Conservation (phyloP, 2,113 vertebrate genomes). For the Nannobrachium achirus region DNA sequence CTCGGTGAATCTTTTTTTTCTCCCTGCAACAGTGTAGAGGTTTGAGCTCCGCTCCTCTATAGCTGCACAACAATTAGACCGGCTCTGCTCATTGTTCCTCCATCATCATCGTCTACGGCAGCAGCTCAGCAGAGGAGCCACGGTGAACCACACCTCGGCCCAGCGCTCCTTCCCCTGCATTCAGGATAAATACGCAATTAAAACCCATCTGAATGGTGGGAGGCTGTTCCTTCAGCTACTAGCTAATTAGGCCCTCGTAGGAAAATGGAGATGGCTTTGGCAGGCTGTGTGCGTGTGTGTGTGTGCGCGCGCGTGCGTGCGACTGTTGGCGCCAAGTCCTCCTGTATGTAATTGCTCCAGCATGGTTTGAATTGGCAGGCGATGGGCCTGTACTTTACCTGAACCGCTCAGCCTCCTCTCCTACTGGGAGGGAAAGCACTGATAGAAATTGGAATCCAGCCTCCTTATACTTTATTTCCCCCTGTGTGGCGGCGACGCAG, state of each 20-base stretch:
- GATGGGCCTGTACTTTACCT: constrained; percentile 23
- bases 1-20: too few species aligned
- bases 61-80: too few species aligned
- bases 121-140: background rate
- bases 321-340: background rate
- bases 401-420: background rate
- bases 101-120: background rate
- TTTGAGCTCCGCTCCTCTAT: too few species aligned
- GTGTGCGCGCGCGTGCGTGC: too few species aligned
- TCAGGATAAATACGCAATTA: constrained; percentile 13
- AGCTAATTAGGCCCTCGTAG: constrained; percentile 15
- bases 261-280: constrained; percentile 7
- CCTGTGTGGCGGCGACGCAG: background rate
- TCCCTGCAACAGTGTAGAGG: too few species aligned
- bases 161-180: constrained; percentile 2
- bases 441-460: constrained; percentile 18
- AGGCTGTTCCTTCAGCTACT: constrained; percentile 6
- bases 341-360: constrained; percentile 23
- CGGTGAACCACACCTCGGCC: background rate
- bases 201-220: background rate
- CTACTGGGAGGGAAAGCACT: constrained; percentile 6
- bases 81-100: background rate
- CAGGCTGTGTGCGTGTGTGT: background rate
- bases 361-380: constrained; percentile 25
- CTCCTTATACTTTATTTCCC: background rate